phyloP scores from a whole-genome alignment of 2,797 vertebrate species.

The Poecilia gillii region DNA sequence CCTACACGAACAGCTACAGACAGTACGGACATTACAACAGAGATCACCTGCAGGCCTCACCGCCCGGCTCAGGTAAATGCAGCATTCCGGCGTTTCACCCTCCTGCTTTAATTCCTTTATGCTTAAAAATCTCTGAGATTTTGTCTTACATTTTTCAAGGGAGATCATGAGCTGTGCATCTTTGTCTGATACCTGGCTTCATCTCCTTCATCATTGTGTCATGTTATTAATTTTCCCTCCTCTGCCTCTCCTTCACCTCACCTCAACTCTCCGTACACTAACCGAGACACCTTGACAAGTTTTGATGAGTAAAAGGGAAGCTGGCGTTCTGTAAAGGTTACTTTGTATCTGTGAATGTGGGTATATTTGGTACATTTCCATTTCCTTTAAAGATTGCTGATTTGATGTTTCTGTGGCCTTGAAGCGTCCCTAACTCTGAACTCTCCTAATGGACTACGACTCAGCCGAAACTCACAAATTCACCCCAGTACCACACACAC shows the following conservation, averaged over 20 bases:
- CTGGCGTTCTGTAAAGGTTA: not conserved
- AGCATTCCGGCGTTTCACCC: too few relatives aligned
- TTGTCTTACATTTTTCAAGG: not conserved
- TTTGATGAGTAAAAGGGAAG: not conserved
- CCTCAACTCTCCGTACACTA: not conserved
- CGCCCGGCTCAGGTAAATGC: too few relatives aligned
- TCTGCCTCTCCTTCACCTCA: not conserved
- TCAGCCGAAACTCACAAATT: constrained; percentile 27
- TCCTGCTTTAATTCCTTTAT: not conserved
- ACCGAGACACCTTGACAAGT: not conserved
- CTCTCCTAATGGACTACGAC: constrained; percentile 53
- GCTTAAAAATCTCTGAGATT: not conserved
- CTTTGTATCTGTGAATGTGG: not conserved
- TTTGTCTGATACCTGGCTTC: not conserved
- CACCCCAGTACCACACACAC: constrained; percentile 41
- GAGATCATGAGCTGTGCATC: not conserved
- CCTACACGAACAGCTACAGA: too few relatives aligned
- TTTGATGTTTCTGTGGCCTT: constrained; percentile 6
- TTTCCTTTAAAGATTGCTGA: constrained; percentile 9
- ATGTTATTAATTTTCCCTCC: not conserved
- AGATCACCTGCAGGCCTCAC: too few relatives aligned
- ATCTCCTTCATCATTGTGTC: not conserved
- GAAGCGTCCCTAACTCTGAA: constrained; percentile 20
- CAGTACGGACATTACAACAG: too few relatives aligned
- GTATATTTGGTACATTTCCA: constrained; percentile 2